Conservation (phyloP, 2,888 invertebrate genomes). For the Phaonia tiefii region DNA sequence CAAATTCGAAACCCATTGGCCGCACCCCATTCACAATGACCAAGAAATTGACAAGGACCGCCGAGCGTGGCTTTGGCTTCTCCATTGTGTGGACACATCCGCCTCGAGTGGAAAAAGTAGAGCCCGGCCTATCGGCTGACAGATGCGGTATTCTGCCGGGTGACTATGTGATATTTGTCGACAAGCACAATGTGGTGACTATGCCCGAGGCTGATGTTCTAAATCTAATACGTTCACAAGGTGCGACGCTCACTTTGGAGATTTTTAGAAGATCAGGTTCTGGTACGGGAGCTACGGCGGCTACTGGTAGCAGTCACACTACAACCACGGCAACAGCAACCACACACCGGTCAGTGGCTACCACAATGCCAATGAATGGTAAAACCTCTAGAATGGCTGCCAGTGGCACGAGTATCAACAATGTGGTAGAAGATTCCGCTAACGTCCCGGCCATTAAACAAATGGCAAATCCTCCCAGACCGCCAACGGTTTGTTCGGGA, state of each 20-base stretch:
- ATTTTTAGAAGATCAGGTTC: slow-evolving; percentile 83
- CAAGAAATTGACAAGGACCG: slow-evolving; percentile 82
- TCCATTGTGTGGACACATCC: slow-evolving; percentile 95
- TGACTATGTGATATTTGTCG: slow-evolving; percentile 93
- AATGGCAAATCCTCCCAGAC: slow-evolving; percentile 76
- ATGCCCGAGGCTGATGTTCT: slow-evolving; percentile 87
- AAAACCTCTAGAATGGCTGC: slow-evolving; percentile 69
- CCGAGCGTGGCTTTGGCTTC: slow-evolving; percentile 88
- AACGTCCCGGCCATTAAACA: slow-evolving; percentile 23
- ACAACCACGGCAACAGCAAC: slow-evolving; percentile 49
- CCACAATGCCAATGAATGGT: slow-evolving; percentile 72
- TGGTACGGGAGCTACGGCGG: slow-evolving; percentile 67
- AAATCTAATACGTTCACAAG: slow-evolving; percentile 86
- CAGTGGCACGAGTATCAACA: slow-evolving; percentile 69
- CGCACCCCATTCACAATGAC: slow-evolving; percentile 92
- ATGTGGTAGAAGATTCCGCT: slow-evolving; percentile 67
- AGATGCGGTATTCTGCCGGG: slow-evolving; percentile 91
- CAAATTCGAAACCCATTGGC: slow-evolving; percentile 81
- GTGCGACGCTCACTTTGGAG: slow-evolving; percentile 86
- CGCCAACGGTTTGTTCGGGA: slow-evolving; percentile 86
- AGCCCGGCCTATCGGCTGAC: slow-evolving; percentile 90
- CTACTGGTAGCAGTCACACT: slow-evolving; percentile 60
- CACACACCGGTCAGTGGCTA: slow-evolving; percentile 62
- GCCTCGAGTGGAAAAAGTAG: slow-evolving; percentile 91
- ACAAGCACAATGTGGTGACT: slow-evolving; percentile 92